Percentiles rank a stretch among this genome's conserved stretches.
These are phyloP conservation scores for Druon quercuslanigerum DNA, from an alignment of 1,140 invertebrate species.

Conservation along the genomic window DNA sequence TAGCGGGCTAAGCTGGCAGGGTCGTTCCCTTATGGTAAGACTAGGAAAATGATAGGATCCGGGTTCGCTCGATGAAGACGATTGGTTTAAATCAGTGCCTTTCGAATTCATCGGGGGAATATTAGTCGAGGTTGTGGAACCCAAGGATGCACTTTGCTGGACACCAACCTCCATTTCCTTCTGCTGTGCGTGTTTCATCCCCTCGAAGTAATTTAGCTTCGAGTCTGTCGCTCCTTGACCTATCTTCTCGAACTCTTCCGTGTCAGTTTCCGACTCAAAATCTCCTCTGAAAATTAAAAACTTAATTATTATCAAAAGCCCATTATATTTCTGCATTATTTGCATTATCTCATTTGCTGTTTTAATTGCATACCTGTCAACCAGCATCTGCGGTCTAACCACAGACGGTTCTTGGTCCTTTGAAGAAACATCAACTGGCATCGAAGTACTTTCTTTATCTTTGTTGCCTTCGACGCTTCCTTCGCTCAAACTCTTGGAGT, in stretches of 20 bases:
- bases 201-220: conserved; percentile 65
- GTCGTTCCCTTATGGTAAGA: conserved; percentile 59
- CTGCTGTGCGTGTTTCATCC: conserved; percentile 57
- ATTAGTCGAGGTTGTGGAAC: conserved; percentile 69
- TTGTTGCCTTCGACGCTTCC: conserved; percentile 64
- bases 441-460: conserved; percentile 65
- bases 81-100: conserved; percentile 62
- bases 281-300: conserved; percentile 75
- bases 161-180: conserved; percentile 75
- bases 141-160: conserved; percentile 69
- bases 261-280: conserved; percentile 88
- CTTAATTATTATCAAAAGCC: conserved; percentile 6
- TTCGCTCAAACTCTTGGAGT: conserved; percentile 72
- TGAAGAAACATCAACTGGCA: conserved; percentile 55
- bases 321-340: conserved; percentile 9
- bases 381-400: conserved; percentile 56
- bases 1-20: conserved; percentile 66
- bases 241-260: conserved; percentile 89
- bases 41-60: conserved; percentile 67
- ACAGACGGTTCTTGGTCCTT: conserved; percentile 58
- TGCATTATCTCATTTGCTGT: conserved; percentile 2
- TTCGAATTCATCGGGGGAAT: conserved; percentile 66
- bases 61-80: conserved; percentile 66
- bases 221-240: conserved; percentile 78
- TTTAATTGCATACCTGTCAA: conserved; percentile 62